Evolutionary conservation across 2,113 vertebrate genomes (phyloP).

Genomic region (Tragelaphus scriptus): DNA sequence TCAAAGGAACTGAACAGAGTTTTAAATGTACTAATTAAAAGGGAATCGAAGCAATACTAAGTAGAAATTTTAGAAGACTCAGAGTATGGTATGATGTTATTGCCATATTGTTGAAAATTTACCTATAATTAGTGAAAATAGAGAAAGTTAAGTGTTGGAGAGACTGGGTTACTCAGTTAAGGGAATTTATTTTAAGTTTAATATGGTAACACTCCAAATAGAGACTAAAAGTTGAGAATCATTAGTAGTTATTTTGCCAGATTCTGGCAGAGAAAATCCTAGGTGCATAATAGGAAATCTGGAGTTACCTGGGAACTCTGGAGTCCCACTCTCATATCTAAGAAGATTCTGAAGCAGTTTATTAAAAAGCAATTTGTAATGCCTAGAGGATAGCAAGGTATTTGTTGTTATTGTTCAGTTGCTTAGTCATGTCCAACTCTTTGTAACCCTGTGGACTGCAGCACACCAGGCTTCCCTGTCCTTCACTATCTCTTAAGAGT

Average conservation of each 20-base stretch:
- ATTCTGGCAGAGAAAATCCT: background rate
- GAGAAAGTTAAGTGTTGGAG: background rate
- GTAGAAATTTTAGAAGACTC: background rate
- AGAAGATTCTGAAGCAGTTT: background rate
- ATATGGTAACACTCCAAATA: background rate
- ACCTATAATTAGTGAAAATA: conserved; percentile 7
- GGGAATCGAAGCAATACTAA: background rate
- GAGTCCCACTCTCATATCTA: background rate
- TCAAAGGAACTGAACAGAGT: background rate
- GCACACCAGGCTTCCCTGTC: background rate
- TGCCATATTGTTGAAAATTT: background rate
- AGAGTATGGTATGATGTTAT: background rate
- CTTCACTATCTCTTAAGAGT: background rate
- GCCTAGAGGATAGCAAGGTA: background rate
- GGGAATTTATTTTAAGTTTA: background rate
- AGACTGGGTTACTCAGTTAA: background rate
- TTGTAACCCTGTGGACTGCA: background rate
- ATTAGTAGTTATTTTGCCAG: background rate
- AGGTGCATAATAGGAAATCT: background rate
- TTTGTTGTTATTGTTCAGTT: background rate
- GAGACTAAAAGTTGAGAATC: background rate
- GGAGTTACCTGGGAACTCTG: background rate
- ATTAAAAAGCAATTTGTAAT: conserved; percentile 3
- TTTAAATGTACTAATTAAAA: conserved; percentile 15
- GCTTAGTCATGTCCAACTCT: background rate